Evolutionary conservation across 1,140 invertebrate species (phyloP).

Genomic region (Whitmania pigra): DNA sequence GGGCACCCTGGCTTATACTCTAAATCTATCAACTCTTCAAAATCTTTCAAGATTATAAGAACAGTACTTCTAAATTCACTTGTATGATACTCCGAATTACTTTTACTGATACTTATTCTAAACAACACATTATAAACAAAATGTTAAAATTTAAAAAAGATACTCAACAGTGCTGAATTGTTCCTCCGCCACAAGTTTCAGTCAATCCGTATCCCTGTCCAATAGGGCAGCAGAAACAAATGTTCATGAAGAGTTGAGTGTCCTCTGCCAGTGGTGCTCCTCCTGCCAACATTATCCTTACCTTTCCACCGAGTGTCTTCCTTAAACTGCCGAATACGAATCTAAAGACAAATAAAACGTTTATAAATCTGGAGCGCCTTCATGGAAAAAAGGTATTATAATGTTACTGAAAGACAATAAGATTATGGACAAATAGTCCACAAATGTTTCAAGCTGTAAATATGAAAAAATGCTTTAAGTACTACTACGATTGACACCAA

Average conservation of each 20-base stretch:
- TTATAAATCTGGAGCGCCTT: too few species aligned
- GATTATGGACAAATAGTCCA: too few species aligned
- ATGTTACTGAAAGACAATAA: too few species aligned
- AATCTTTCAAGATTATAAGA: too few species aligned
- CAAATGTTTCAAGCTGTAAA: too few species aligned
- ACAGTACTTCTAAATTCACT: too few species aligned
- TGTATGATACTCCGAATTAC: too few species aligned
- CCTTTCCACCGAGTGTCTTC: conserved; percentile 65
- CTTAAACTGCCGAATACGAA: conserved; percentile 65
- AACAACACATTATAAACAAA: not conserved
- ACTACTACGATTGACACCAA: not conserved
- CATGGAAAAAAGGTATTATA: too few species aligned
- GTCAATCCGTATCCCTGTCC: conserved; percentile 93
- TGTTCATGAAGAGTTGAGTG: conserved; percentile 84
- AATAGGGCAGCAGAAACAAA: conserved; percentile 77
- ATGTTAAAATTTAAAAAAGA: conserved; percentile 13
- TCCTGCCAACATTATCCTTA: conserved; percentile 74
- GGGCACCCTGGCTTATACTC: too few species aligned
- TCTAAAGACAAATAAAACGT: conserved; percentile 42
- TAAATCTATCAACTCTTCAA: too few species aligned
- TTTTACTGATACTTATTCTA: too few species aligned
- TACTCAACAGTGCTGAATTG: conserved; percentile 63
- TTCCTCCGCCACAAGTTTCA: conserved; percentile 83
- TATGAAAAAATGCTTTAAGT: not conserved
- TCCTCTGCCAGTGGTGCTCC: conserved; percentile 89